Base-by-base conservation (phyloP, 2,888 invertebrate species). In the Tiphia femorata region DNA sequence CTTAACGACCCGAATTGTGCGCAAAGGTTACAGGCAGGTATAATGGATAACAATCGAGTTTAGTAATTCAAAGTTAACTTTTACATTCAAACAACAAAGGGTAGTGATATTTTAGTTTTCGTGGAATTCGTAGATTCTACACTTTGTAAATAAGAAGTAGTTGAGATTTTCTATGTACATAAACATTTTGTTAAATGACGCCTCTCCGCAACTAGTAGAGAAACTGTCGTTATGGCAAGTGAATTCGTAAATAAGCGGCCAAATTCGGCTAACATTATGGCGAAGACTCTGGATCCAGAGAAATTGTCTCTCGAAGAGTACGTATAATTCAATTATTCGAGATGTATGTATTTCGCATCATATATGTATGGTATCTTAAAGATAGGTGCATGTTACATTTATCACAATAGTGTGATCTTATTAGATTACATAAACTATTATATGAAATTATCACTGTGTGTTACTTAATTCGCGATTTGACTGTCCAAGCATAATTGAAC, bases 181-280 rank as follows among this genome's bases (percentile, higher is more conserved):
- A n/a, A n/a, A n/a, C n/a, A n/a, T n/a, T n/a, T n/a, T n/a, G n/a
- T n/a, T n/a, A n/a, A n/a, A n/a, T n/a, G n/a, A n/a, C n/a, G n/a
- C n/a, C n/a, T n/a, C n/a, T n/a, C n/a, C n/a, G n/a, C n/a, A n/a
- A n/a, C n/a, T n/a, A n/a, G n/a, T n/a, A n/a, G 16, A 37, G 19
- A n/a, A 37, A 37, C 16, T 1, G 17, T 37, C 16, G 27, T 25
- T 25, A 58, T 58, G 58, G 58, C 49, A 48, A 58, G 51, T 37
- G 59, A 58, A 35, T 17, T 58, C 16, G 49, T 55, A 19, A 53
- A 55, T 44, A 42, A 55, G 21, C 51, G 46, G 33, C 30, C 30
- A 10, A 43, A 52, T 8, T 25, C 49, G 7, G 46, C n/a, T n/a
- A n/a, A n/a, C n/a, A n/a, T n/a, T n/a, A n/a, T 27, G 20, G 19